Evolutionary conservation across 2,797 vertebrate species (phyloP).

Genomic region (Scarus forsteni): DNA sequence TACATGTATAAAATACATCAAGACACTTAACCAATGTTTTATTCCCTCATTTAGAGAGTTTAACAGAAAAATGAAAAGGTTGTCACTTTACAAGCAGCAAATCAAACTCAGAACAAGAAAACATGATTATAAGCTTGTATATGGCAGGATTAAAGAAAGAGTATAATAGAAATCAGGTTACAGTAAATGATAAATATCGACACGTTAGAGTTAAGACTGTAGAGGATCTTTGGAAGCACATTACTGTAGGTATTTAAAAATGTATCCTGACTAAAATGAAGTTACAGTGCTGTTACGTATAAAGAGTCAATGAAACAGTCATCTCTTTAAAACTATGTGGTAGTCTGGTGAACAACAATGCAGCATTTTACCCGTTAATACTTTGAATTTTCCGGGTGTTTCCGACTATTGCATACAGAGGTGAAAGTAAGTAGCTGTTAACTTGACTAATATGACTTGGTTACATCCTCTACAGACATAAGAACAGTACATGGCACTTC

Average conservation of each 20-base stretch:
- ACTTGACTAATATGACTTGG: constrained; percentile 38
- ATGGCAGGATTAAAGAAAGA: constrained; percentile 43
- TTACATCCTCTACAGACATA: constrained; percentile 62
- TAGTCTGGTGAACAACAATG: background rate
- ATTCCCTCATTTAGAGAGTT: constrained; percentile 48
- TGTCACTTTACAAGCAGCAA: constrained; percentile 56
- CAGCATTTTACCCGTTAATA: constrained; percentile 1
- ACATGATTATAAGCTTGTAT: constrained; percentile 22
- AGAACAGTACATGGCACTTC: constrained; percentile 60
- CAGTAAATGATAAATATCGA: constrained; percentile 18
- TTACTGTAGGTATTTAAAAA: constrained; percentile 31
- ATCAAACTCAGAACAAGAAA: constrained; percentile 34
- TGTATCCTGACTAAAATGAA: constrained; percentile 11
- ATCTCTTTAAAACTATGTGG: background rate
- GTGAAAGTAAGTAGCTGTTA: constrained; percentile 17
- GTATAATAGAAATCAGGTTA: constrained; percentile 1
- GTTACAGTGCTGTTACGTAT: background rate
- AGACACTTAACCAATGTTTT: constrained; percentile 56
- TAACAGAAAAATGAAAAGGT: constrained; percentile 5
- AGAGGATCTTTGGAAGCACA: constrained; percentile 80
- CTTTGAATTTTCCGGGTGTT: constrained; percentile 23
- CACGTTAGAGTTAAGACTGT: constrained; percentile 38
- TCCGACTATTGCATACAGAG: background rate
- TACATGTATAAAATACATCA: constrained; percentile 83
- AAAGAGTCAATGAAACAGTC: constrained; percentile 1